Base-by-base conservation (phyloP, 53 echinoderm and acorn worm genomes). In the Henricia sp. region DNA sequence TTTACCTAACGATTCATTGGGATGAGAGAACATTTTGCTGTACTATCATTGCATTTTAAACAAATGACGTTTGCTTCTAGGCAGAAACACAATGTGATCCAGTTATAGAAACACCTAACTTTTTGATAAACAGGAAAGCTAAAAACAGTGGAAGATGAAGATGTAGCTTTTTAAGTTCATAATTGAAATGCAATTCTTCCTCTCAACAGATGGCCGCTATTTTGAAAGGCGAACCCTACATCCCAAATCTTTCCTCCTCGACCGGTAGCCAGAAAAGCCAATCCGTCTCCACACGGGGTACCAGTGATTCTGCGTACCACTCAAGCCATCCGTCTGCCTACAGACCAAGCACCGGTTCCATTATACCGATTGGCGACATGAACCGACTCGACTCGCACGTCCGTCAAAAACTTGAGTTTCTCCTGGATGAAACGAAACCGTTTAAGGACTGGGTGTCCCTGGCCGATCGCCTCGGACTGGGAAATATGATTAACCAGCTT, bases 401-500 rank as follows among this genome's bases (percentile, higher is more conserved):
- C 27, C 53, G 80, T 28, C 84, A 86, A 37, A 88, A 86, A 53
- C 82, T 97, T 3, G 84, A 75, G 17, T 44, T 52, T 1, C 70
- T 88, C 52, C 65, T 97, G 63, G 99, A 97, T 50, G 46, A 88
- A 24, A 55, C 75, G 10, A 84, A 91, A 16, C 83, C 93, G 0
- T 60, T 73, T 12, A 80, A 83, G 17, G 90, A 91, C 63, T 97
- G 99, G 99, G 69, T 70, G 50, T 88, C 90, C 11, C 71, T 97
- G 34, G 94, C 94, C 16, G 90, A 94, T 51, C 72, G 75, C 4
- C 72, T 97, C 8, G 99, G 94, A 1, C 90, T 97, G 21, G 86
- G 90, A 4, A 94, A 90, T 86, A 97, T 97, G 92, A 85, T 92
- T 46, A 86, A 85, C 69, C 88, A 88, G 41, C 85, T 97, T 21